These are phyloP conservation scores for Arnoldichthys spilopterus DNA, from an alignment of 2,797 vertebrate species.

Conservation along the genomic window DNA sequence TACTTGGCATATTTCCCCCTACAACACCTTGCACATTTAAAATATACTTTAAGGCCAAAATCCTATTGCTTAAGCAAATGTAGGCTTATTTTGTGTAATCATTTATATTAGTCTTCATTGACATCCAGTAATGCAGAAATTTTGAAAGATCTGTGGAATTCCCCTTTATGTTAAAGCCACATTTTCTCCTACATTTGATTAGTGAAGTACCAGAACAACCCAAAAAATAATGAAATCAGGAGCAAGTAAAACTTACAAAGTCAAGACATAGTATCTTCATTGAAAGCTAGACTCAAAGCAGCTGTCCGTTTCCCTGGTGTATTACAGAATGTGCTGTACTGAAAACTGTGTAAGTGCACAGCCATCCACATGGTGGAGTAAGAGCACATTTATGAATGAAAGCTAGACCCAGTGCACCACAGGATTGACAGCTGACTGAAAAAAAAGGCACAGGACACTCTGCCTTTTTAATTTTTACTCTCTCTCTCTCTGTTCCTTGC, in stretches of 20 bases:
- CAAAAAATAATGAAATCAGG: too few relatives aligned
- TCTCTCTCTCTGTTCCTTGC: not conserved
- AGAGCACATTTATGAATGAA: constrained; percentile 9
- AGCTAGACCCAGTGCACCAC: not conserved
- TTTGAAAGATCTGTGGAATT: too few relatives aligned
- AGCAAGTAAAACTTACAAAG: too few relatives aligned
- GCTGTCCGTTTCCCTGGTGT: not conserved
- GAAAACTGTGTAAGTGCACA: not conserved
- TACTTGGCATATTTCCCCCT: too few relatives aligned
- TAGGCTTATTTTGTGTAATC: too few relatives aligned
- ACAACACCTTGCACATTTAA: too few relatives aligned
- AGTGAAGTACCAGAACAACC: not conserved
- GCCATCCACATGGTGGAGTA: constrained; percentile 8
- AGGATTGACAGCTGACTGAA: not conserved
- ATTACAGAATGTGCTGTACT: not conserved
- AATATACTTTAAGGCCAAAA: too few relatives aligned
- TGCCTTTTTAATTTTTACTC: not conserved
- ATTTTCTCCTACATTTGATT: not conserved
- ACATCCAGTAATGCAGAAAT: too few relatives aligned
- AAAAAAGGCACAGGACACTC: not conserved
- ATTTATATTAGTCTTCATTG: too few relatives aligned
- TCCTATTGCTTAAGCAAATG: too few relatives aligned
- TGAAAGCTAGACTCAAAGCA: not conserved
- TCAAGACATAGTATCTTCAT: too few relatives aligned
- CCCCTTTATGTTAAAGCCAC: too few relatives aligned